phyloP scores from a whole-genome alignment of 2,888 invertebrate genomes.

The Athalia circularis region DNA sequence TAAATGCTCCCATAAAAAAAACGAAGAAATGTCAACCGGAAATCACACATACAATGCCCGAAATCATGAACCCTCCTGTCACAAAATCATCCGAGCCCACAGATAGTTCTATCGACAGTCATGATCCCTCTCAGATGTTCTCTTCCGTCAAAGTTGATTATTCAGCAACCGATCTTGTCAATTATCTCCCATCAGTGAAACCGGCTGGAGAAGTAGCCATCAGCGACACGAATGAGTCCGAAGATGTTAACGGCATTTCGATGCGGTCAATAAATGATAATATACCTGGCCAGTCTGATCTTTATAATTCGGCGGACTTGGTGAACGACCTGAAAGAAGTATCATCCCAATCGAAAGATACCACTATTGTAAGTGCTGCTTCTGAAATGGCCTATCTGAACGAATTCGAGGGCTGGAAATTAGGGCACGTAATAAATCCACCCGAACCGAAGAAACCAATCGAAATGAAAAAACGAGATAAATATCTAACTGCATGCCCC shows the following conservation, averaged over 20 bases:
- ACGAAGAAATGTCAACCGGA: slow-evolving; percentile 8
- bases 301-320: not conserved
- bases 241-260: not conserved
- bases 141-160: not conserved
- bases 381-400: slow-evolving; percentile 22
- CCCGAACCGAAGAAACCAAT: slow-evolving; percentile 1
- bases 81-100: not conserved
- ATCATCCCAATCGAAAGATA: not conserved
- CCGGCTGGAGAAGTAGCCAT: too few relatives aligned
- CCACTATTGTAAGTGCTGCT: not conserved
- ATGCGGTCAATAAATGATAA: not conserved
- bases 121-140: not conserved
- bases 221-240: too few relatives aligned
- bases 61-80: not conserved
- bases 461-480: slow-evolving; percentile 34
- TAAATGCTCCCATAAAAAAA: slow-evolving; percentile 33
- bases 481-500: slow-evolving; percentile 43
- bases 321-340: not conserved
- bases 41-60: slow-evolving; percentile 9
- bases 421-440: not conserved
- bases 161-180: too few relatives aligned
- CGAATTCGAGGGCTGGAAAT: slow-evolving; percentile 47
- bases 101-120: not conserved
- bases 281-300: not conserved
- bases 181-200: too few relatives aligned